Conservation (phyloP, 92 coral and sea anemone genomes). For the Epizoanthus fatuus region DNA sequence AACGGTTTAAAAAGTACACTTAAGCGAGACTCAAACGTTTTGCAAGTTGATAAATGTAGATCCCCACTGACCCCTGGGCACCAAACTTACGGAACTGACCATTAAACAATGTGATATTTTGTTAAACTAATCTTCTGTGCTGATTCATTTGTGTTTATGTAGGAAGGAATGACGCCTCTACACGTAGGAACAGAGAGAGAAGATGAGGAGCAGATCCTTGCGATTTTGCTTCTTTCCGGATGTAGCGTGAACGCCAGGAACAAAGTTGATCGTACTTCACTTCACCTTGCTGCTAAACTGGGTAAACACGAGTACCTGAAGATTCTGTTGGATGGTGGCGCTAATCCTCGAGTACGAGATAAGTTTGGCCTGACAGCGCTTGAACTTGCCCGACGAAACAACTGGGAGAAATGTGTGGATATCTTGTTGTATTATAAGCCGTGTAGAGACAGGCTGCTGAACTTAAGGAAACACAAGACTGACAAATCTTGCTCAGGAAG, state of each 20-base stretch:
- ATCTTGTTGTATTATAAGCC: constrained; percentile 76
- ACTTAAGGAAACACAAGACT: neutral
- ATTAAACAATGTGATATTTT: neutral
- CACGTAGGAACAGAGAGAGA: constrained; percentile 76
- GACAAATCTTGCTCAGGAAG: neutral
- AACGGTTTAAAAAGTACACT: no score
- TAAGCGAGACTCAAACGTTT: no score
- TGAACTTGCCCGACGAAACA: constrained; percentile 71
- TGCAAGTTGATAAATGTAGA: no score
- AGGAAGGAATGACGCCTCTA: constrained; percentile 93
- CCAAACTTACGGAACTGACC: no score
- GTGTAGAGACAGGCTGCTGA: constrained; percentile 26
- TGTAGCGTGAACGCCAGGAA: constrained; percentile 75
- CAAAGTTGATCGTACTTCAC: constrained; percentile 90
- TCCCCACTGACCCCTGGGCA: no score
- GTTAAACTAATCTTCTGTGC: neutral
- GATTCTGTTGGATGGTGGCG: constrained; percentile 75
- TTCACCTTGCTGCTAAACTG: constrained; percentile 81
- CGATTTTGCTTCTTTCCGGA: constrained; percentile 42
- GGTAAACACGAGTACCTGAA: constrained; percentile 69
- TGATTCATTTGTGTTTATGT: constrained; percentile 5
- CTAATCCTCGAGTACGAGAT: constrained; percentile 76
- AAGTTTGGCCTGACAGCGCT: constrained; percentile 86
- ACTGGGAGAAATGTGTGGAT: constrained; percentile 73
- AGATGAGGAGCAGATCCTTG: constrained; percentile 47